Base-by-base conservation (phyloP, 1,140 invertebrate genomes). In the Augochlora pura region DNA sequence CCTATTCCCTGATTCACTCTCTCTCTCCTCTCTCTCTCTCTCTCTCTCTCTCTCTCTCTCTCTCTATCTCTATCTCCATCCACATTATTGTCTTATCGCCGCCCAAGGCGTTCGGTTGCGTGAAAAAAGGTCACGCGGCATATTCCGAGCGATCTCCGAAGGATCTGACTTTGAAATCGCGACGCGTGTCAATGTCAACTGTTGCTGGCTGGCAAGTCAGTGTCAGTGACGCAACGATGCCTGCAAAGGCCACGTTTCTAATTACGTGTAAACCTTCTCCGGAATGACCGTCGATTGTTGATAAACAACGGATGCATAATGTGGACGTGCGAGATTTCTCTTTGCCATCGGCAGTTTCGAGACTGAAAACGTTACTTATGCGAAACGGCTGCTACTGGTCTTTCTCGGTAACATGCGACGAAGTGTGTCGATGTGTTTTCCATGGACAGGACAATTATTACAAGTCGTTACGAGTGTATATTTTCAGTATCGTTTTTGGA, bases 111-210 rank as follows among this genome's bases (percentile, higher is more conserved):
- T 27, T 16, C 57, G 52, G 27, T 42, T 63, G 72, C 63, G 59
- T 14, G 49, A 65, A 67, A 12, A 52, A 59, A 67, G 62, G 25
- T 69, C 72, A 64, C 78, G 69, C 78, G 78, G 70, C 52, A 65
- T 72, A 46, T 65, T 21, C 60, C 60, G 70, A 64, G 27, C 59
- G 76, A 74, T 79, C 70, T 70, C 49, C 49, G 63, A 74, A 42
- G 78, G 78, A 80, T 81, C 79, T 76, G 79, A 69, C 79, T 81
- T 77, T 76, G 73, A 81, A 77, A 70, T 71, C 57, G 73, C 79
- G 21, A 74, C 64, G 79, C 46, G 69, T 72, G 68, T 78, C 76
- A 78, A 81, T 81, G 79, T 77, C 79, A 76, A 66, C 65, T 60
- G 23, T 49, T 65, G 32, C 72, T 62, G 49, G 77, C 52, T 25